Percentiles rank a stretch among this genome's conserved stretches.
These are phyloP conservation scores for Drosophila nikananu DNA, from an alignment of 1,140 invertebrate genomes.

Conservation along the genomic window DNA sequence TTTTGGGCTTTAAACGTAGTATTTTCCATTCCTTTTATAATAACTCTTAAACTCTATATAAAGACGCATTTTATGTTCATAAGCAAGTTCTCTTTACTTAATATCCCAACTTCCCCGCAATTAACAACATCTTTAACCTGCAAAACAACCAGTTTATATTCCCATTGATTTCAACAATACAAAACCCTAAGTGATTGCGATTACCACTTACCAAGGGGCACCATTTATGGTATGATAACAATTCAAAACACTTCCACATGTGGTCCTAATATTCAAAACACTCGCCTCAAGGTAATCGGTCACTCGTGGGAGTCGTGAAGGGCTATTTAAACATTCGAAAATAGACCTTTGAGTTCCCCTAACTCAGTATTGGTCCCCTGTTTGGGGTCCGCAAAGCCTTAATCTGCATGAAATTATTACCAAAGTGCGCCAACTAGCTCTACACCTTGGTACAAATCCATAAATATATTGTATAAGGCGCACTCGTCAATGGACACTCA, in stretches of 20 bases:
- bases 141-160: not conserved
- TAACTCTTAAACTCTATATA: no score
- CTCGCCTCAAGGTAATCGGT: constrained; percentile 10
- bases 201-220: not conserved
- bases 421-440: not conserved
- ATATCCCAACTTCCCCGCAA: no score
- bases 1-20: no score
- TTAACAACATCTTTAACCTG: not conserved
- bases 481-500: constrained; percentile 33
- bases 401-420: not conserved
- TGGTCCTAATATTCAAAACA: constrained; percentile 34
- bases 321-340: constrained; percentile 21
- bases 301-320: constrained; percentile 1
- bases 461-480: constrained; percentile 33
- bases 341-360: constrained; percentile 8
- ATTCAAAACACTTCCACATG: constrained; percentile 15
- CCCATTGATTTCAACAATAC: not conserved
- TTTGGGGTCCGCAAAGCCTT: constrained; percentile 11
- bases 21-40: no score
- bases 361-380: not conserved
- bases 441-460: constrained; percentile 37
- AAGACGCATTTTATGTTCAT: no score
- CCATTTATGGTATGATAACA: constrained; percentile 11
- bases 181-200: not conserved
- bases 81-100: no score